Evolutionary conservation across 2,113 vertebrate genomes (phyloP).

Genomic region (Nesogale talazaci): DNA sequence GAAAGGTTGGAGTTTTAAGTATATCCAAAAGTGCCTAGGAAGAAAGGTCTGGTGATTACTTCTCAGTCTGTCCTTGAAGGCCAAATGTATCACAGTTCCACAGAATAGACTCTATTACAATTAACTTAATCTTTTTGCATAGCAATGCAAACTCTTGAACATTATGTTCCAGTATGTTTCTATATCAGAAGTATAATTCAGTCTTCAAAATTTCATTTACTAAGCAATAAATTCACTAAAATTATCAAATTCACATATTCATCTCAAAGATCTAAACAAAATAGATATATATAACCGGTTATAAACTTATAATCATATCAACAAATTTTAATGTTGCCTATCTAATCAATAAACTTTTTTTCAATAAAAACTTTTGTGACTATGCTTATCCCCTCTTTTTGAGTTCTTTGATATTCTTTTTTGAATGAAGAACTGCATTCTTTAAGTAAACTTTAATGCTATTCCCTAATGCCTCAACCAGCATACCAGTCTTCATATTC

Average conservation of each 20-base stretch:
- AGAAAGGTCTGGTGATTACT: background rate
- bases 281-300: background rate
- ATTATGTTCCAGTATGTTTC: background rate
- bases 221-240: slow-evolving; percentile 23
- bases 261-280: slow-evolving; percentile 29
- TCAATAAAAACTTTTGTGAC: slow-evolving; percentile 17
- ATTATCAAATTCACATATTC: slow-evolving; percentile 34
- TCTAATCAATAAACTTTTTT: too few species aligned
- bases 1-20: background rate
- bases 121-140: background rate
- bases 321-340: background rate
- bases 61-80: background rate
- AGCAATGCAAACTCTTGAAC: background rate
- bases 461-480: background rate
- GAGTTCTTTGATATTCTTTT: background rate
- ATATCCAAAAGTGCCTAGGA: background rate
- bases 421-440: slow-evolving; percentile 33
- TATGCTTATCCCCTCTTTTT: background rate
- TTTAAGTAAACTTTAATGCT: slow-evolving; percentile 35
- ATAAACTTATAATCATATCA: background rate
- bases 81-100: background rate
- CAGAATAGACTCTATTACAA: too few species aligned
- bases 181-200: slow-evolving; percentile 5
- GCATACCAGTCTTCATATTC: slow-evolving; percentile 19
- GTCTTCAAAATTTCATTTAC: background rate